Conservation (phyloP, 1,140 invertebrate species). For the Tetranychus cinnabarinus region DNA sequence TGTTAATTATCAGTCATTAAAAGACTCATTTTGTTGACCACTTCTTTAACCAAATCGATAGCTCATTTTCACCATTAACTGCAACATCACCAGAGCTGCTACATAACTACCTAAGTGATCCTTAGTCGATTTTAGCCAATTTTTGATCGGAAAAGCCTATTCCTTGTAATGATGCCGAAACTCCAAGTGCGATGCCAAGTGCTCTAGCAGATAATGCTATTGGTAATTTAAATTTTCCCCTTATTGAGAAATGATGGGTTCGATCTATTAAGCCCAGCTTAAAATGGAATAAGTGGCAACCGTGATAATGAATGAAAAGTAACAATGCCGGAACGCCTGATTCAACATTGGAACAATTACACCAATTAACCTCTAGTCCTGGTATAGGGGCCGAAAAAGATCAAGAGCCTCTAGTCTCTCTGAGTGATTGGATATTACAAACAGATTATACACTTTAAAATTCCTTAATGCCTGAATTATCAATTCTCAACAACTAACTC, state of each 20-base stretch:
- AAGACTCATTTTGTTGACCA: no score
- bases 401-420: neutral
- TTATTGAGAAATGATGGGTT: slow-evolving; percentile 67
- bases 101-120: slow-evolving; percentile 6
- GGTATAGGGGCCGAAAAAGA: neutral
- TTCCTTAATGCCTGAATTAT: slow-evolving; percentile 64
- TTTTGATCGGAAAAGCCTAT: slow-evolving; percentile 5
- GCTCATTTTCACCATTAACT: neutral
- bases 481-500: slow-evolving; percentile 76
- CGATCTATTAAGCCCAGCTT: slow-evolving; percentile 53
- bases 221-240: slow-evolving; percentile 65
- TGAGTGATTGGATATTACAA: slow-evolving; percentile 9
- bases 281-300: neutral
- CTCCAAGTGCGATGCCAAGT: slow-evolving; percentile 26
- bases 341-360: neutral
- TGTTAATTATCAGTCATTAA: no score
- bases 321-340: neutral
- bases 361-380: neutral
- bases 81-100: slow-evolving; percentile 4
- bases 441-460: slow-evolving; percentile 32
- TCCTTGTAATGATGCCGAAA: neutral
- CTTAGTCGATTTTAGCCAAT: slow-evolving; percentile 1
- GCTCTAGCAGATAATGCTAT: slow-evolving; percentile 51
- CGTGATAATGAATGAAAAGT: neutral
- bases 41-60: no score